Percentiles rank a stretch among this genome's conserved stretches.
phyloP scores from a whole-genome alignment of 2,888 invertebrate species.

The Eledone cirrhosa region DNA sequence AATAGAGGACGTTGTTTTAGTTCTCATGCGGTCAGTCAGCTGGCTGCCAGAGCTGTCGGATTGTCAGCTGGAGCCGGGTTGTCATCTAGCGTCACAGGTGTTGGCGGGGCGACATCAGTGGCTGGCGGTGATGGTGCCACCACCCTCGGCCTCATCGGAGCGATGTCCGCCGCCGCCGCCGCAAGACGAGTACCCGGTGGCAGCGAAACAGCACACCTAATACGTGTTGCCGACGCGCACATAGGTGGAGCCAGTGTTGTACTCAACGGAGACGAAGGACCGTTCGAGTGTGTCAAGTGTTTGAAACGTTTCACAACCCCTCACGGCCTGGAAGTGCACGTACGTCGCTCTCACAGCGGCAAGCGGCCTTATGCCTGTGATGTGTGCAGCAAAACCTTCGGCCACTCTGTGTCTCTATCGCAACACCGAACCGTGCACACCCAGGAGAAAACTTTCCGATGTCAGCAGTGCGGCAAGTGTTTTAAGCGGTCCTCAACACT shows the following conservation, averaged over 20 bases:
- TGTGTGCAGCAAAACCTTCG: conserved; percentile 95
- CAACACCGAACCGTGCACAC: conserved; percentile 82
- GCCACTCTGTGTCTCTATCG: conserved; percentile 88
- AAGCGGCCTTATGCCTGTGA: conserved; percentile 95
- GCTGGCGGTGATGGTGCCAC: conserved; percentile 1
- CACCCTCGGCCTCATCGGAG: neutral
- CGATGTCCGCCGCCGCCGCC: neutral
- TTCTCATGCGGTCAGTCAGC: conserved; percentile 1
- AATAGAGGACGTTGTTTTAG: neutral
- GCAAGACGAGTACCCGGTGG: neutral
- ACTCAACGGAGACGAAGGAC: conserved; percentile 15
- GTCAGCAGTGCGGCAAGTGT: conserved; percentile 94
- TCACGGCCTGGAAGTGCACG: conserved; percentile 94
- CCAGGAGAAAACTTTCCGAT: conserved; percentile 72
- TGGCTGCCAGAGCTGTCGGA: neutral
- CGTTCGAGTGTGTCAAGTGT: conserved; percentile 92
- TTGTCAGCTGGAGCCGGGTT: neutral
- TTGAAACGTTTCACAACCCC: conserved; percentile 98
- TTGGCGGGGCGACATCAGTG: neutral
- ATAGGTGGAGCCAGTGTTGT: neutral
- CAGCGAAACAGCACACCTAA: too few relatives aligned
- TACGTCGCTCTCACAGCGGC: conserved; percentile 85
- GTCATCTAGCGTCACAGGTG: neutral
- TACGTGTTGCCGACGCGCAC: too few relatives aligned
- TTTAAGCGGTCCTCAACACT: conserved; percentile 93